Evolutionary conservation across 2,888 invertebrate species (phyloP), one percentile per base, ranked within the genome.

Genomic region (Harpagoxenus sublaevis): DNA sequence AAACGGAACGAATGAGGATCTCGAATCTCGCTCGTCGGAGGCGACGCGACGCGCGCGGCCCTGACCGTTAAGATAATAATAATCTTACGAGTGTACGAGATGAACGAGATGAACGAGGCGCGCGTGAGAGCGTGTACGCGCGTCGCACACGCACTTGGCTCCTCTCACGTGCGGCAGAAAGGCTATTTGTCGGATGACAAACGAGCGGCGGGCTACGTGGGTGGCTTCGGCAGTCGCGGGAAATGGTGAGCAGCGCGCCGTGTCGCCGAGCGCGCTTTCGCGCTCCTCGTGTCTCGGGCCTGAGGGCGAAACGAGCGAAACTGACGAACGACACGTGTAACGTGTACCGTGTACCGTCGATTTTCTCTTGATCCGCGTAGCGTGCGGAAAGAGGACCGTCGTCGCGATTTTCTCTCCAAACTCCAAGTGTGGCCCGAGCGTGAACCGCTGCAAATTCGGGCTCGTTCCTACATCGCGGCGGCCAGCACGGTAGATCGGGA

Each of bases 131-230:
- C 84, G 78, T 73, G 71, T 65, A 84, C 84, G 68, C 88, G 85
- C 83, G 89, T 89, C 91, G 89, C 89, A 88, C 90, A 89, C 89
- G 91, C 91, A 90, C 88, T 87, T 86, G 89, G 84, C 85, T 91
- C 85, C 82, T 90, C 91, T 86, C 74, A 85, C 86, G 91, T 87
- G 81, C 88, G 88, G 86, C 89, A 88, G 92, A 92, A 90, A 93
- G 92, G 93, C 95, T 94, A 95, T 95, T 95, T 95, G 94, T 94
- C 94, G 94, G 94, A 94, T 95, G 94, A 95, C 94, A 95, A 95
- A 95, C 94, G 94, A 94, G 94, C 94, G 94, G 91, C 94, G 92
- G 92, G 93, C 95, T 92, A 93, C 94, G 94, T 95, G 95, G 95
- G 95, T 95, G 94, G 95, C 93, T 94, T 93, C 92, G 91, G 91